Percentiles rank a stretch among this genome's conserved stretches.
Evolutionary conservation across 2,113 vertebrate species (phyloP).

Genomic region (Dascyllus trimaculatus): DNA sequence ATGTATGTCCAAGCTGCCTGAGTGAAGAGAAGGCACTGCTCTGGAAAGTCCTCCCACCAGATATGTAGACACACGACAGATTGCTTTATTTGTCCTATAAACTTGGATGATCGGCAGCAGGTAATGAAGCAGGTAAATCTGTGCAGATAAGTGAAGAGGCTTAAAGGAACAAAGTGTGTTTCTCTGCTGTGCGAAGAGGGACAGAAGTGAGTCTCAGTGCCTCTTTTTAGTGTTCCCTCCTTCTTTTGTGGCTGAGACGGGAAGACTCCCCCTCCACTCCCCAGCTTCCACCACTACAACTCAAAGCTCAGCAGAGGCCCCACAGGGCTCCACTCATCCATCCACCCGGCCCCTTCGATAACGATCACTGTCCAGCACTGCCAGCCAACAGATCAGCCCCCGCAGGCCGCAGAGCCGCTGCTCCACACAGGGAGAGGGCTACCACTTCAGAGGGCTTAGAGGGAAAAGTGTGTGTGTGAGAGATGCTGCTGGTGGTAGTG

Average conservation of each 20-base stretch:
- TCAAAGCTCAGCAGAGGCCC: slow-evolving; percentile 28
- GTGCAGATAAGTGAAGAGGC: slow-evolving; percentile 39
- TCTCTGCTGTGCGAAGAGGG: slow-evolving; percentile 18
- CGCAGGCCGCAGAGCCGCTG: slow-evolving; percentile 34
- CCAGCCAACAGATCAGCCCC: slow-evolving; percentile 54
- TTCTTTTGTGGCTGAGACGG: no score
- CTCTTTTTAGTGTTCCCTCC: slow-evolving; percentile 2
- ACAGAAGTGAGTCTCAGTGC: not conserved
- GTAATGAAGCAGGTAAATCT: slow-evolving; percentile 55
- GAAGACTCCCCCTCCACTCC: not conserved
- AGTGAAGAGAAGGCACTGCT: slow-evolving; percentile 43
- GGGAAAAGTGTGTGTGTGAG: slow-evolving; percentile 22
- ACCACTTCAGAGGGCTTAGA: slow-evolving; percentile 44
- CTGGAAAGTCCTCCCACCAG: slow-evolving; percentile 28
- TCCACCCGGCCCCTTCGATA: slow-evolving; percentile 60
- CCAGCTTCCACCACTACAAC: not conserved
- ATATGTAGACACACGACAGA: slow-evolving; percentile 53
- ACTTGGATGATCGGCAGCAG: slow-evolving; percentile 45
- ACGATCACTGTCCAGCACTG: slow-evolving; percentile 68
- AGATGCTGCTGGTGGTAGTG: slow-evolving; percentile 14
- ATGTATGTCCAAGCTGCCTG: slow-evolving; percentile 53
- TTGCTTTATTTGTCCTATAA: slow-evolving; percentile 69
- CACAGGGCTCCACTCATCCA: slow-evolving; percentile 52
- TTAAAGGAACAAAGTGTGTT: slow-evolving; percentile 31
- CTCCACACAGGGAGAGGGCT: slow-evolving; percentile 24